These are phyloP conservation scores for Epistrophe grossulariae DNA, from an alignment of 2,888 invertebrate species.

Conservation along the genomic window DNA sequence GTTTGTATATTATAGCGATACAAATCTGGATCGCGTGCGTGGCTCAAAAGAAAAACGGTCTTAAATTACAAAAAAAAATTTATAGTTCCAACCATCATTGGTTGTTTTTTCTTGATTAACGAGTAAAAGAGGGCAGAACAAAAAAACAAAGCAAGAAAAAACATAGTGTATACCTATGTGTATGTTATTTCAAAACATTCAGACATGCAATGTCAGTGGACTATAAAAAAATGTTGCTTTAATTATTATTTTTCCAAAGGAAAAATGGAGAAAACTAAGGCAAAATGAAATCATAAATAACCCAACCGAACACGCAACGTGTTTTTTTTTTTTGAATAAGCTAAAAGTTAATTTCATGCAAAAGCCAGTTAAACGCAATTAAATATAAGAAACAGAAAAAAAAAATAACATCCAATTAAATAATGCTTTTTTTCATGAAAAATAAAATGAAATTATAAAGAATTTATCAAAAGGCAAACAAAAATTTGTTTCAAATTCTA, in stretches of 20 bases:
- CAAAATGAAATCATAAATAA: slow-evolving; percentile 71
- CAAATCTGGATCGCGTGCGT: slow-evolving; percentile 66
- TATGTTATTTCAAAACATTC: slow-evolving; percentile 44
- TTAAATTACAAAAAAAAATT: not conserved
- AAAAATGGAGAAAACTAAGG: slow-evolving; percentile 8
- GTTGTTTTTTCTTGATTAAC: slow-evolving; percentile 51
- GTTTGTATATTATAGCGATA: slow-evolving; percentile 19
- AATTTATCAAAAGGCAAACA: not conserved
- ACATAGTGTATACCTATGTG: no score
- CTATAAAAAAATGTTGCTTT: slow-evolving; percentile 54
- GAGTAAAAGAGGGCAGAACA: slow-evolving; percentile 25
- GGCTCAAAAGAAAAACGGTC: slow-evolving; percentile 36
- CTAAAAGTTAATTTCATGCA: slow-evolving; percentile 71
- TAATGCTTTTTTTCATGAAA: not conserved
- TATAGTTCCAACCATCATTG: slow-evolving; percentile 42
- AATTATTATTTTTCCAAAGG: slow-evolving; percentile 53
- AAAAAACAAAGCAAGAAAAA: not conserved
- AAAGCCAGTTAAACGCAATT: slow-evolving; percentile 61
- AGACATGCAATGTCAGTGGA: slow-evolving; percentile 72
- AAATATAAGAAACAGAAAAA: slow-evolving; percentile 47
- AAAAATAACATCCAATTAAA: slow-evolving; percentile 56
- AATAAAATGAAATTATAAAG: slow-evolving; percentile 12
- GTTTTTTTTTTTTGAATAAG: slow-evolving; percentile 10
- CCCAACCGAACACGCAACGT: slow-evolving; percentile 64
- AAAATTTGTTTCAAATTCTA: slow-evolving; percentile 14